Evolutionary conservation across 2,113 vertebrate species (phyloP), one percentile per base, ranked within the genome.

Genomic region (Raja brachyura): DNA sequence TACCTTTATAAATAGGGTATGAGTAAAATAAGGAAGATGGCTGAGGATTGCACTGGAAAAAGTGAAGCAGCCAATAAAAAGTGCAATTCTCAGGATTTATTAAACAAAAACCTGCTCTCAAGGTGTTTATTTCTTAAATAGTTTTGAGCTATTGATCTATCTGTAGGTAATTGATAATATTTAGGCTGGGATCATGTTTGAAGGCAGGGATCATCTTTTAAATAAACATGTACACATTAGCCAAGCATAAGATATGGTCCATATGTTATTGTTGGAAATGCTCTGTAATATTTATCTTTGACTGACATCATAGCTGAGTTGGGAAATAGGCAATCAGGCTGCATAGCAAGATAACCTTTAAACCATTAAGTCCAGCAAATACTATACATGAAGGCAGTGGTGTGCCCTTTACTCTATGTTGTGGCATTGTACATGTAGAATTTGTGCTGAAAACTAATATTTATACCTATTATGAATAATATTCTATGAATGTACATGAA

Each of bases 381-480:
- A 48, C 39, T 48, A 3, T 48, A 16, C 22, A 33, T 86, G 31
- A 86, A 86, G 28, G 16, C 56, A 13, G 4, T 63, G 2, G 7
- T 63, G 25, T n/a, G 61, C 20, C 5, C 16, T 63, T n/a, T 86
- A 61, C 56, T 86, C 59, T n/a, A 25, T 85, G 56, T 86, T 61
- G 54, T n/a, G 61, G 83, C 56, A 61, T 3, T 63, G 61, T 16
- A 31, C 9, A 18, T 85, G 56, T 54, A n/a, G 10, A n/a, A 63
- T n/a, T 86, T 86, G 28, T 61, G 31, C 81, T 85, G 56, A n/a
- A n/a, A 86, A 86, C n/a, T 86, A 86, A 86, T 86, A 56, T 61
- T 86, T 59, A 61, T 61, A 63, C 4, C 4, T n/a, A 16, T 61
- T 86, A 56, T 63, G n/a, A 61, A 63, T 61, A n/a, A 61, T 61